Conservation (phyloP, 2,888 invertebrate genomes). For the Microchrysa polita region DNA sequence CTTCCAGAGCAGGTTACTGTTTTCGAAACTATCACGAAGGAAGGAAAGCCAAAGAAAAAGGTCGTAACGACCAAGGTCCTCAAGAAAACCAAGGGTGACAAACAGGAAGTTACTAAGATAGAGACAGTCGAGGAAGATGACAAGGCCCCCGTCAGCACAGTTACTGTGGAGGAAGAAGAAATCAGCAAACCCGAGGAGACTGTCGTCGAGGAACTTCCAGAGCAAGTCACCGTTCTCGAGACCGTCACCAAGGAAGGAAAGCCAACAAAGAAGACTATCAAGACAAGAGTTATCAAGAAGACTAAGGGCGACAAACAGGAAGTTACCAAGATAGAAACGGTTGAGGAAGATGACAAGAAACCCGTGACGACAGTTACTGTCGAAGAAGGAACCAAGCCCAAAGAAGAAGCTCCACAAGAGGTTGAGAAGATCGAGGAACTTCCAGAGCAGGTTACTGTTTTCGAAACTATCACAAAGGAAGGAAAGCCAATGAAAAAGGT, state of each 20-base stretch:
- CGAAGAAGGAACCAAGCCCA: too few relatives aligned
- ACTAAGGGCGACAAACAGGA: slow-evolving; percentile 56
- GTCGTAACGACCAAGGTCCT: slow-evolving; percentile 52
- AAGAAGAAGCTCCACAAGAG: slow-evolving; percentile 49
- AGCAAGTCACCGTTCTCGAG: slow-evolving; percentile 57
- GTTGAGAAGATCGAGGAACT: slow-evolving; percentile 55
- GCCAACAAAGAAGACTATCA: slow-evolving; percentile 56
- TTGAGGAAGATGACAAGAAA: slow-evolving; percentile 60
- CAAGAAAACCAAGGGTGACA: too few relatives aligned
- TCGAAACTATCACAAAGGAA: slow-evolving; percentile 51
- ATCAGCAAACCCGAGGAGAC: slow-evolving; percentile 46
- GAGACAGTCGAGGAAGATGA: slow-evolving; percentile 57
- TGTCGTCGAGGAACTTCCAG: slow-evolving; percentile 49
- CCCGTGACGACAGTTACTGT: slow-evolving; percentile 45
- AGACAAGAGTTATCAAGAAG: slow-evolving; percentile 59
- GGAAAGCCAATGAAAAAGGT: slow-evolving; percentile 53
- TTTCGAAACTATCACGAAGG: slow-evolving; percentile 57
- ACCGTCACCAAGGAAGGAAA: slow-evolving; percentile 58
- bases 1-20: slow-evolving; percentile 59
- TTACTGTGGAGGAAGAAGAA: slow-evolving; percentile 52
- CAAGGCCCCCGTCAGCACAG: slow-evolving; percentile 57
- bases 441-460: slow-evolving; percentile 59
- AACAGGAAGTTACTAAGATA: slow-evolving; percentile 52
- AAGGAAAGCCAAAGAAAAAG: slow-evolving; percentile 59
- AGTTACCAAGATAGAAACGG: slow-evolving; percentile 56